phyloP scores from a whole-genome alignment of 2,113 vertebrate genomes.

The Anhinga anhinga region DNA sequence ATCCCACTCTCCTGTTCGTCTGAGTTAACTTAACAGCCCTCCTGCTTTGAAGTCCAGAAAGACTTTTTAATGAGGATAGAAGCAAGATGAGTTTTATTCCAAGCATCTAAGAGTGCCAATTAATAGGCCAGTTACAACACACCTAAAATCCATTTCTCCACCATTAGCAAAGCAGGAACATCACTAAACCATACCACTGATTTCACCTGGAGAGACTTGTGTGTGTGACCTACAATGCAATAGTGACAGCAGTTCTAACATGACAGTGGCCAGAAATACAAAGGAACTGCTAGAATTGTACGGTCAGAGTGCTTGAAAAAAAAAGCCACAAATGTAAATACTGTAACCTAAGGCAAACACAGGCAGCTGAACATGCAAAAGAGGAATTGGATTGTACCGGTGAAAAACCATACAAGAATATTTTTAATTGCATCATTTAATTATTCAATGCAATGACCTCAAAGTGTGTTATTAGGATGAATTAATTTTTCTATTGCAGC shows the following conservation, averaged over 20 bases:
- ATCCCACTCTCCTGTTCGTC: background rate
- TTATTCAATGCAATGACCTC: background rate
- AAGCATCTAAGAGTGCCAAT: background rate
- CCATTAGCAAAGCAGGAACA: background rate
- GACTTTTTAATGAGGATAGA: background rate
- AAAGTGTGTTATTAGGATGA: background rate
- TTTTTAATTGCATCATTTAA: background rate
- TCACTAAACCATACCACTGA: background rate
- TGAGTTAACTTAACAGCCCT: conserved; percentile 23
- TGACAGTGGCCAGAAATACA: background rate
- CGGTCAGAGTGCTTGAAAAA: background rate
- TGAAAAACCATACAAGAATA: background rate
- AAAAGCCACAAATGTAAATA: background rate
- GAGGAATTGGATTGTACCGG: background rate
- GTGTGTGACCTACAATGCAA: background rate
- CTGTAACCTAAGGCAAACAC: background rate
- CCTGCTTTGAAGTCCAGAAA: conserved; percentile 17
- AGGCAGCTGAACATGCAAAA: background rate
- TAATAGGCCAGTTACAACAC: background rate
- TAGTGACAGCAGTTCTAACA: background rate
- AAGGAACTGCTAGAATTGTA: background rate
- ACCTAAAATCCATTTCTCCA: background rate
- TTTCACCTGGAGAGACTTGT: background rate
- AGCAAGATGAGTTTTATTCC: background rate
- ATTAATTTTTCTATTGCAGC: background rate